Conservation (phyloP, 2,797 vertebrate species). For the Rhodeus uyekii region DNA sequence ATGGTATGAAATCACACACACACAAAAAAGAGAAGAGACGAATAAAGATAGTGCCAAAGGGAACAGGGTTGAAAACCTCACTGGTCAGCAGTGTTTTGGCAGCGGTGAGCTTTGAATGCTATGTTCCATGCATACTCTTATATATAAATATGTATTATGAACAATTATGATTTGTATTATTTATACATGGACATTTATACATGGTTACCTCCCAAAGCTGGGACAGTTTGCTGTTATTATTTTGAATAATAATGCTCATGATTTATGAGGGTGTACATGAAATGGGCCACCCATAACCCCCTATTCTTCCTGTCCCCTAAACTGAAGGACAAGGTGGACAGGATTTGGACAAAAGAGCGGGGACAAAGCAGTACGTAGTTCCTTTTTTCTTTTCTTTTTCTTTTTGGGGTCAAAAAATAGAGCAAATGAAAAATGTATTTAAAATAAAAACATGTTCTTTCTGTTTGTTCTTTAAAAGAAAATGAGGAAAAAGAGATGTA, state of each 20-base stretch:
- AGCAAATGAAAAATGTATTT: constrained; percentile 66
- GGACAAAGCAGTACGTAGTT: constrained; percentile 61
- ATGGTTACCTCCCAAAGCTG: constrained; percentile 59
- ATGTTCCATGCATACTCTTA: constrained; percentile 59
- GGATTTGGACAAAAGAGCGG: constrained; percentile 45
- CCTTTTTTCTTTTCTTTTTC: constrained; percentile 58
- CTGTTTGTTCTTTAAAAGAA: constrained; percentile 74
- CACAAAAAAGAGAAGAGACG: constrained; percentile 14
- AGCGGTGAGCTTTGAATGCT: constrained; percentile 42
- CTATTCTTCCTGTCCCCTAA: constrained; percentile 51
- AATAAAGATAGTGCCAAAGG: constrained; percentile 52
- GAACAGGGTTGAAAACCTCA: constrained; percentile 55
- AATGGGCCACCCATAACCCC: constrained; percentile 59
- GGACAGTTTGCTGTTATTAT: constrained; percentile 71
- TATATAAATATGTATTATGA: constrained; percentile 69
- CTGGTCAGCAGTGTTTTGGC: constrained; percentile 37
- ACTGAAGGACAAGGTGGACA: constrained; percentile 32
- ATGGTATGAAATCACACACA: constrained; percentile 49
- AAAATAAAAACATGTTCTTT: constrained; percentile 67
- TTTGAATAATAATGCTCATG: constrained; percentile 66
- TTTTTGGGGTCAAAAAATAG: constrained; percentile 55
- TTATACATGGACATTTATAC: constrained; percentile 77
- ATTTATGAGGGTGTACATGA: constrained; percentile 71
- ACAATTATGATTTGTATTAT: constrained; percentile 77
- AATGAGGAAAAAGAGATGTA: constrained; percentile 52